Conservation (phyloP, 2,797 vertebrate species). For the Babyrousa celebensis region DNA sequence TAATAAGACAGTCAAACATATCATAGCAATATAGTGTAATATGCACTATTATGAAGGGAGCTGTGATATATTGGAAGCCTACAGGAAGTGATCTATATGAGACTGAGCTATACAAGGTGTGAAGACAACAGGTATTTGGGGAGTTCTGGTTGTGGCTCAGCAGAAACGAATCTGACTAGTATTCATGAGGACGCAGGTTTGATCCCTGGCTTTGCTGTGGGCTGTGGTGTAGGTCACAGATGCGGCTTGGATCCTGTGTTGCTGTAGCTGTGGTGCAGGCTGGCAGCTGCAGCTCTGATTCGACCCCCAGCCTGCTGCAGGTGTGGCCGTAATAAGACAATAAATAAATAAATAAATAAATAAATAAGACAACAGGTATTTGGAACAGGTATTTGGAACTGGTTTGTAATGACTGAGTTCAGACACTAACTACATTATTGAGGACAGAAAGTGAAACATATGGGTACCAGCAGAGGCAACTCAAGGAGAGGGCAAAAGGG, state of each 20-base stretch:
- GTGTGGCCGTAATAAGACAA: too few relatives aligned
- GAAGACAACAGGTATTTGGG: background rate
- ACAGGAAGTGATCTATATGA: background rate
- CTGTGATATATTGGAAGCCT: background rate
- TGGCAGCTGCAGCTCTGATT: too few relatives aligned
- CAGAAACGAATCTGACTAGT: too few relatives aligned
- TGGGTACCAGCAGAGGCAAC: background rate
- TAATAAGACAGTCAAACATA: background rate
- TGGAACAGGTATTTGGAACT: background rate
- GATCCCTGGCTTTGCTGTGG: too few relatives aligned
- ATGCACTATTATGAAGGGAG: background rate
- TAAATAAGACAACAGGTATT: background rate
- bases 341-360: too few relatives aligned
- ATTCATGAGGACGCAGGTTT: too few relatives aligned
- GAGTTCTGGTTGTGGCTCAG: too few relatives aligned
- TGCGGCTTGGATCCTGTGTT: too few relatives aligned
- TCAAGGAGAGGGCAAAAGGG: background rate
- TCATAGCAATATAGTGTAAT: background rate
- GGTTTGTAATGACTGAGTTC: background rate
- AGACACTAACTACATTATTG: constrained; percentile 6
- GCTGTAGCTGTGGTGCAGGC: too few relatives aligned
- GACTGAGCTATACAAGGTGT: constrained; percentile 5
- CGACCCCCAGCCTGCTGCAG: too few relatives aligned
- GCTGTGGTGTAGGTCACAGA: too few relatives aligned
- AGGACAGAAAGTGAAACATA: background rate